A percentile compares a stretch with the other conserved stretches of the same genome.
Conservation (phyloP, 2,888 invertebrate species). For the Tuberolachnus salignus region DNA sequence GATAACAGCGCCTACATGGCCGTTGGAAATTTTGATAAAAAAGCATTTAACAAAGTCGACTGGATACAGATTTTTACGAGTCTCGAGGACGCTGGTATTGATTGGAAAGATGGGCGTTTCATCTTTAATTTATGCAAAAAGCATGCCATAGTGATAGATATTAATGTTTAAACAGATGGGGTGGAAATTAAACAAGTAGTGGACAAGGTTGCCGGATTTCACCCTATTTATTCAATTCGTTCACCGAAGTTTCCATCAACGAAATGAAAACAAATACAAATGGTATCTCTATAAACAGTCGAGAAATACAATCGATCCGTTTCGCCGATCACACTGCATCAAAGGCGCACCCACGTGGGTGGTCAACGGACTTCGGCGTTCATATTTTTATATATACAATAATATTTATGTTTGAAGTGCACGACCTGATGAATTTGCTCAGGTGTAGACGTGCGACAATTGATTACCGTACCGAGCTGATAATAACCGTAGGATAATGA, state of each 20-base stretch:
- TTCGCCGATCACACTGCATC: slow-evolving; percentile 7
- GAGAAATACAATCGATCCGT: background rate
- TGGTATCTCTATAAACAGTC: background rate
- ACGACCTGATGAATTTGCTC: too few relatives aligned
- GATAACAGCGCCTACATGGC: background rate
- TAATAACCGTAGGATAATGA: too few relatives aligned
- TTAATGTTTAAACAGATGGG: background rate
- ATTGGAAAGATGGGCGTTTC: slow-evolving; percentile 16
- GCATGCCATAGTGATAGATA: slow-evolving; percentile 9
- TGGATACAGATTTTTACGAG: slow-evolving; percentile 1
- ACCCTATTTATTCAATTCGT: slow-evolving; percentile 14
- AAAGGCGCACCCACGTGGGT: too few relatives aligned
- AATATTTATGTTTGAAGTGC: too few relatives aligned
- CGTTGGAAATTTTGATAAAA: background rate
- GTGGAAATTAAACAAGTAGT: slow-evolving; percentile 24
- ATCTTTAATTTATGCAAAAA: slow-evolving; percentile 17
- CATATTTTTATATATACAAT: too few relatives aligned
- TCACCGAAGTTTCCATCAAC: background rate
- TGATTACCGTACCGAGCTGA: too few relatives aligned
- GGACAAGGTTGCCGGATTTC: slow-evolving; percentile 36
- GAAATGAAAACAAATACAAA: background rate
- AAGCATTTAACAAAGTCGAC: slow-evolving; percentile 10
- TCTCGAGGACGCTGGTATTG: background rate
- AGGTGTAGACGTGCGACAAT: too few relatives aligned
- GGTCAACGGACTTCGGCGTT: too few relatives aligned